These are phyloP conservation scores for Flexamia atlantica DNA, from an alignment of 2,888 invertebrate genomes.

Conservation along the genomic window DNA sequence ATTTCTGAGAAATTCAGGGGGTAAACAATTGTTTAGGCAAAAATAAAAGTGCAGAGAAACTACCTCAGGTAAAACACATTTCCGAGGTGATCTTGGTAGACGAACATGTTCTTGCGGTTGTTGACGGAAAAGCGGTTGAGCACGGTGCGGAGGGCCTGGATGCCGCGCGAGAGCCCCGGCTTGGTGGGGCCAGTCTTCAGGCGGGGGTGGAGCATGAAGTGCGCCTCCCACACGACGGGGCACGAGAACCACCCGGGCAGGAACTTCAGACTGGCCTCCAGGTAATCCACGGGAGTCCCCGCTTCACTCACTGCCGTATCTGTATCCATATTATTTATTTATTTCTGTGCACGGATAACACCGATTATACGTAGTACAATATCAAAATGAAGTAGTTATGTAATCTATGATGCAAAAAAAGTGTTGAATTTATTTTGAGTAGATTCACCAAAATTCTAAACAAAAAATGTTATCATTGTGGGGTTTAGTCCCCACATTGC, in stretches of 20 bases:
- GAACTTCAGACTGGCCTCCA: conserved; percentile 17
- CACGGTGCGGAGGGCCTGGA: conserved; percentile 81
- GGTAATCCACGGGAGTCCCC: conserved; percentile 43
- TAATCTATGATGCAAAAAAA: too few species aligned
- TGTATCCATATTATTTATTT: not conserved
- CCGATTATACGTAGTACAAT: too few species aligned
- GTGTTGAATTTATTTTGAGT: too few species aligned
- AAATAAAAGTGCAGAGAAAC: too few species aligned
- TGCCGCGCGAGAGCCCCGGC: conserved; percentile 80
- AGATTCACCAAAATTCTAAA: too few species aligned
- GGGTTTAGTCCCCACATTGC: too few species aligned
- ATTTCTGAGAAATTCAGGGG: too few species aligned
- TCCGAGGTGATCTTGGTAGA: conserved; percentile 81
- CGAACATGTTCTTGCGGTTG: conserved; percentile 87
- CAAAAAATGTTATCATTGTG: too few species aligned
- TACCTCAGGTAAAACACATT: conserved; percentile 81
- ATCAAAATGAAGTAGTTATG: too few species aligned
- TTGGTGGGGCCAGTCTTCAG: conserved; percentile 81
- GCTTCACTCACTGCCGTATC: not conserved
- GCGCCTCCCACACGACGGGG: conserved; percentile 84
- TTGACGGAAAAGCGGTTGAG: conserved; percentile 84
- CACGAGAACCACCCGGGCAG: conserved; percentile 85
- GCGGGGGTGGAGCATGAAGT: conserved; percentile 84
- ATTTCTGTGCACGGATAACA: too few species aligned
- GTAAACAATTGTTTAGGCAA: too few species aligned